Evolutionary conservation across 2,113 vertebrate genomes (phyloP), one percentile per base, ranked within the genome.

Genomic region (Carollia perspicillata): DNA sequence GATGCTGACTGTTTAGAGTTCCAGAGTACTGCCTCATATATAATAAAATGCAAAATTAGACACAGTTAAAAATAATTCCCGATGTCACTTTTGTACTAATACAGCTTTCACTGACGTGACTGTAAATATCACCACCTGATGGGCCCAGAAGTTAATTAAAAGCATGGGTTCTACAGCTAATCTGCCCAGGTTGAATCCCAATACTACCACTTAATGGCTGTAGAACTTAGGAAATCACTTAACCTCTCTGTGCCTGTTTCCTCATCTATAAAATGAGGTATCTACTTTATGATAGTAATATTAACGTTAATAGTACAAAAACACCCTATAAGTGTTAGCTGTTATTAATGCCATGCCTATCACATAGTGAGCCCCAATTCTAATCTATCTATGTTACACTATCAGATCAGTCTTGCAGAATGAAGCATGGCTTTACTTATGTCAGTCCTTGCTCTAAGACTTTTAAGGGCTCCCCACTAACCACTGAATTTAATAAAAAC

Each of bases 41-140:
- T 26, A 91, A 80, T 88, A 71, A 90, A 80, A 89, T 81, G 81
- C 89, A 93, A 80, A 90, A 86, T 44, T 75, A 86, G 81, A 95
- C 30, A 80, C 49, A 58, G 51, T 58, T 92, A 90, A 80, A 80
- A 92, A 81, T 92, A 69, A 88, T 90, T 72, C 66, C 71, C 68
- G 5, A 26, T 65, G 65, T 77, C 79, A 93, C 66, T 42, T 93
- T 51, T 84, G 58, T 63, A 75, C 40, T 13, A 12, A 85, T 35
- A 84, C 37, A 84, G 65, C 37, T 93, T 84, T 92, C 28, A 23
- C 49, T 42, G 55, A 90, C 77, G 42, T 88, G 78, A 72, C 58
- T 71, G 28, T 89, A 58, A 84, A 37, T 55, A 28, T 68, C 18
- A 58, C 12, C 30, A 63, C 53, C 28, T n/a, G 72, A 84, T 22